Evolutionary conservation across 2,888 invertebrate genomes (phyloP), one percentile per base, ranked within the genome.

Genomic region (Phortica okadai): DNA sequence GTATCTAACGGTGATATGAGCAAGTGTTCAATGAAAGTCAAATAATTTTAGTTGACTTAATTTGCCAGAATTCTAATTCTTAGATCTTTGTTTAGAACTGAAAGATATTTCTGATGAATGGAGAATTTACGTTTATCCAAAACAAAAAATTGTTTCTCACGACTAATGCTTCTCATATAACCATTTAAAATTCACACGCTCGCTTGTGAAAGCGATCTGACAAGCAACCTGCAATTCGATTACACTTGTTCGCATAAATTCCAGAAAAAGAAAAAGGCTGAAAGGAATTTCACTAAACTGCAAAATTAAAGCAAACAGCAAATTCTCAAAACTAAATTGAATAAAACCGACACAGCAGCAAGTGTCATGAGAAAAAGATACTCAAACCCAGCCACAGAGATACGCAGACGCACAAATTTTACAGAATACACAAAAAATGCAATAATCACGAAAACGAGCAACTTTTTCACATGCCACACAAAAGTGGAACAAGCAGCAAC

Each of bases 351-450:
- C 81, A 80, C 73, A 58, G 58, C 73, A 54, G 50, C 74, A 66
- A 54, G 66, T 56, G 73, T 25, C 58, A 58, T 72, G 77, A 73
- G 54, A 69, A 72, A 72, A 56, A 54, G 75, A 76, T 76, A 77
- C 81, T 83, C 86, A 84, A 85, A 80, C 84, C 64, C 45, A 73
- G 42, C 25, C 50, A 6, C 11, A 69, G 16, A 69, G 74, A 42
- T 33, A 74, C 66, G 54, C n/a, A 67, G 41, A 45, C 70, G 62
- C 73, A 86, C 87, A 86, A 86, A 87, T 85, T 33, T 33, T 33
- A 86, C 86, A 84, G 86, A 85, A 85, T 87, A 87, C 86, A 84
- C 87, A 86, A 85, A 86, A 84, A 86, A 86, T 85, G 85, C 87
- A 83, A 87, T 84, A 87, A 87, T 86, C 41, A 14, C 7, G 7